These are phyloP conservation scores for Molossus molossus DNA, from an alignment of 2,797 vertebrate genomes.

Conservation along the genomic window DNA sequence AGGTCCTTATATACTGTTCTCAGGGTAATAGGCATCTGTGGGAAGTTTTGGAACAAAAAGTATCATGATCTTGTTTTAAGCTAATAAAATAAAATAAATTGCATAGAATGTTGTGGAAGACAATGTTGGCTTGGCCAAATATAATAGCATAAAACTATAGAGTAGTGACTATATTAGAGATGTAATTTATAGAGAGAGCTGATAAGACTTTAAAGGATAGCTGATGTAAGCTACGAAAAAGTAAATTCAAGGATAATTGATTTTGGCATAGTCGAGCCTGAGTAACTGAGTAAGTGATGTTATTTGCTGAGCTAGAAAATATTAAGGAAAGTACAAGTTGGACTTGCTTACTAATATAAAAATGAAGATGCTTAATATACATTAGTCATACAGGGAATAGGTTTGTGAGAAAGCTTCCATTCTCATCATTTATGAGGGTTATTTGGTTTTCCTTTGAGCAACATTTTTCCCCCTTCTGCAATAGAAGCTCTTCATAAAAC, in stretches of 20 bases:
- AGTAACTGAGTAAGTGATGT: not conserved
- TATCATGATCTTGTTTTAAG: not conserved
- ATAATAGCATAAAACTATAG: not conserved
- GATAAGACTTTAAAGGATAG: not conserved
- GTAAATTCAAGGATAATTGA: too few species aligned
- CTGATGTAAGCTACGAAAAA: not conserved
- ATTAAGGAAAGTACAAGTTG: not conserved
- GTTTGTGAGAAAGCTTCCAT: not conserved
- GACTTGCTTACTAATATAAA: not conserved
- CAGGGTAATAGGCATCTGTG: not conserved
- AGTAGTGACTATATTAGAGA: not conserved
- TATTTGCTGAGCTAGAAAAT: not conserved
- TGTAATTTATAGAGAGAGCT: not conserved
- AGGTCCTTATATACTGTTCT: not conserved
- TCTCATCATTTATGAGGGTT: not conserved
- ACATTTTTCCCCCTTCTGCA: not conserved
- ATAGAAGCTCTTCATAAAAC: not conserved
- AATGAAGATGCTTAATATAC: not conserved
- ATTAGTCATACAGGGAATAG: not conserved
- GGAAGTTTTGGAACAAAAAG: not conserved
- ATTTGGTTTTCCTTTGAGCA: not conserved
- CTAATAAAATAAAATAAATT: slow-evolving; percentile 13
- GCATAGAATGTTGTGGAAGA: not conserved
- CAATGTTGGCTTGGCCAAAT: not conserved
- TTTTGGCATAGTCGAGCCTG: not conserved